Conservation (phyloP, 2,797 vertebrate genomes). For the Anguilla anguilla region DNA sequence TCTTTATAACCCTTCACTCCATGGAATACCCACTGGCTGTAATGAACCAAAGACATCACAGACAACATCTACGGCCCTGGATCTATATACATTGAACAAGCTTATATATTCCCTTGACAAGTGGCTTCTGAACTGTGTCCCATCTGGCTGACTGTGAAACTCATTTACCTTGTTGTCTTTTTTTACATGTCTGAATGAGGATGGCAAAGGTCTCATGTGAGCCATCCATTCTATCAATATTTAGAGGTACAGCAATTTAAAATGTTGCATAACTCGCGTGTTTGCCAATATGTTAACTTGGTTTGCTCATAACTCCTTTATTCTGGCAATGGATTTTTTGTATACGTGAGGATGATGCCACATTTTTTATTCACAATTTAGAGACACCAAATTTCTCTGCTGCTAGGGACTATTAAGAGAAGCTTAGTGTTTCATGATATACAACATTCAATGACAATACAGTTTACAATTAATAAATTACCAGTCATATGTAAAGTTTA, state of each 20-base stretch:
- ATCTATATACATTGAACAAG: not conserved
- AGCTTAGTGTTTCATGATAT: too few species aligned
- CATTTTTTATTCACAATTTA: not conserved
- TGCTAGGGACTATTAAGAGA: not conserved
- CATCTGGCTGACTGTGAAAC: not conserved
- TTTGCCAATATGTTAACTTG: not conserved
- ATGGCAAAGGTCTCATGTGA: not conserved
- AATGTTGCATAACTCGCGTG: not conserved
- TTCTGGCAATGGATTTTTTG: not conserved
- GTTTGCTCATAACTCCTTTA: not conserved
- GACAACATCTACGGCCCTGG: not conserved
- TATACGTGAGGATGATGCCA: not conserved
- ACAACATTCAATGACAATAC: too few species aligned
- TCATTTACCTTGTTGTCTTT: not conserved
- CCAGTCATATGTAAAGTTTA: too few species aligned
- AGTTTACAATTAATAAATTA: too few species aligned
- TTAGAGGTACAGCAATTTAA: not conserved
- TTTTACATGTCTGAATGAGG: not conserved
- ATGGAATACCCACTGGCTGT: too few species aligned
- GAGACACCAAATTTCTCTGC: not conserved
- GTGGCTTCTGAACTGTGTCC: not conserved
- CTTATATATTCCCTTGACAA: not conserved
- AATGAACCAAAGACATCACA: not conserved
- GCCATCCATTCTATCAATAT: not conserved
- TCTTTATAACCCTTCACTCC: too few species aligned